Evolutionary conservation across 2,113 vertebrate species (phyloP).

Genomic region (Gallinago media): DNA sequence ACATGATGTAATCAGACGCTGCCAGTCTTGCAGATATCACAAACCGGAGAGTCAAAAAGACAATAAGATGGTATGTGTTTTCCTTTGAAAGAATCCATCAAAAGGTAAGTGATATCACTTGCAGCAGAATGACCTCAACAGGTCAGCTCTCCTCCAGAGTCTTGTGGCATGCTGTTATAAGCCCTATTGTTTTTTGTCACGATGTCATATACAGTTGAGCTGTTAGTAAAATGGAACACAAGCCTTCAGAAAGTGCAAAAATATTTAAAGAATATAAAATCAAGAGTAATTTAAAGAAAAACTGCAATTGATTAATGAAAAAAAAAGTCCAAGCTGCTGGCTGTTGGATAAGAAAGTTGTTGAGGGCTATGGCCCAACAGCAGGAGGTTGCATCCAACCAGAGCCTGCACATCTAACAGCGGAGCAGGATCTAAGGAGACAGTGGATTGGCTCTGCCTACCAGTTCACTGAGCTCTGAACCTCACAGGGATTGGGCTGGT

Average conservation of each 20-base stretch:
- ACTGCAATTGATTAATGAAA: neutral
- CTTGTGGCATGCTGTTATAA: neutral
- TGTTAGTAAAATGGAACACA: neutral
- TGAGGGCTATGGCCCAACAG: neutral
- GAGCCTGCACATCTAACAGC: neutral
- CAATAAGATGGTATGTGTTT: neutral
- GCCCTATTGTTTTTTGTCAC: neutral
- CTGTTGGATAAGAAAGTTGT: neutral
- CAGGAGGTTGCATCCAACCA: neutral
- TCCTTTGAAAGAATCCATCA: neutral
- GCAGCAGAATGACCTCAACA: neutral
- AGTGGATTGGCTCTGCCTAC: neutral
- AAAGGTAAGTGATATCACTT: neutral
- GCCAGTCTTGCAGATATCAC: neutral
- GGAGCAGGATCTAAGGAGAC: neutral
- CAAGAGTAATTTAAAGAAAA: neutral
- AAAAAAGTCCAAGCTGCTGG: neutral
- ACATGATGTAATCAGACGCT: neutral
- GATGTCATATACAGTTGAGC: neutral
- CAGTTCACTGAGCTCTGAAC: neutral
- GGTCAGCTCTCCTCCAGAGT: neutral
- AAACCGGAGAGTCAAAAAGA: neutral
- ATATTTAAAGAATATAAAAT: neutral
- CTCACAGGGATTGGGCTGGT: accelerated
- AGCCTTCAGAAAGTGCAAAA: neutral